Evolutionary conservation across 2,113 vertebrate genomes (phyloP), one percentile per base, ranked within the genome.

Genomic region (Thalassoma bifasciatum): DNA sequence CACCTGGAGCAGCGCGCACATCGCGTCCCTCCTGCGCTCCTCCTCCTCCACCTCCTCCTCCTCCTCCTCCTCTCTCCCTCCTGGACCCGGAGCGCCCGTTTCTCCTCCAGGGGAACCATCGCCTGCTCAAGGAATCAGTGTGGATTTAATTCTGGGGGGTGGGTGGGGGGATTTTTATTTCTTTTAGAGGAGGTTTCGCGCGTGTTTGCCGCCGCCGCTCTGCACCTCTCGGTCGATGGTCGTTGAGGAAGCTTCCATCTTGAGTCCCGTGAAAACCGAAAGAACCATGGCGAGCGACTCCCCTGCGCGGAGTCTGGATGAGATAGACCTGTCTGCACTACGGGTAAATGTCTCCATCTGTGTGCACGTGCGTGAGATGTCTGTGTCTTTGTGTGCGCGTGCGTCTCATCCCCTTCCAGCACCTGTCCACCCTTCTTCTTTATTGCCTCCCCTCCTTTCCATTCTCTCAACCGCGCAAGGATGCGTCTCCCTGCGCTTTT

Each of bases 211-310:
- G 67, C 67, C 44, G 60, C 75, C 71, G 69, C 72, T 69, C 73
- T 72, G 67, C 69, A 51, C 83, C 83, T 89, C 79, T 65, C 82
- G 88, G 87, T 92, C 87, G 78, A 92, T 94, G 91, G 82, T 87
- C 86, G 75, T 86, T 85, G 90, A 84, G 84, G 88, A 84, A 75
- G 72, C 80, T 88, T 86, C 82, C 84, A 83, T 88, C 88, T 90
- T 92, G 85, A 86, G 85, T 84, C 79, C 84, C 86, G 90, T 82
- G 30, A 74, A 47, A 73, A 84, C 88, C 88, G 89, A 89, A 82
- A 92, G 90, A 64, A 96, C 95, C 90, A 98, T 98, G 97, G 97
- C 97, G 94, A 98, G 96, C 91, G 97, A 98, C 91, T 98, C 97
- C 84, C 97, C 97, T 8, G 97, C 97, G 72, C 94, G 97, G 86